Base-by-base conservation (phyloP, 2,888 invertebrate species). In the Torymus tubicola region DNA sequence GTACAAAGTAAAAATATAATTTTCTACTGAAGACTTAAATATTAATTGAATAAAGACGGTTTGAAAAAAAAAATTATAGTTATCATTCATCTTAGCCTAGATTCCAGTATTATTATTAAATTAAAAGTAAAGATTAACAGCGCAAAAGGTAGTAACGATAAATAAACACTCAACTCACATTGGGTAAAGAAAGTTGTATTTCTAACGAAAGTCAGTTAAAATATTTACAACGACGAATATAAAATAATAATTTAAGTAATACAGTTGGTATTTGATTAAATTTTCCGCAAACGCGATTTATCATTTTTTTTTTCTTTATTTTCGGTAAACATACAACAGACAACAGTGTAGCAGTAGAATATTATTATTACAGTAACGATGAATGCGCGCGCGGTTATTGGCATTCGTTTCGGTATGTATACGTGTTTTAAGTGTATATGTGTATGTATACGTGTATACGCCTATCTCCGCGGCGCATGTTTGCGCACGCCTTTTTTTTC, bases 231-330 rank as follows among this genome's bases (percentile, higher is more conserved):
- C 87, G 88, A 86, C 87, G 86, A 86, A 88, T 89, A 89, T 86
- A 88, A 89, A 89, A 89, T 89, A 89, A 89, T 88, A 89, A 89
- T 88, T 89, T 89, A 89, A 88, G 86, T 88, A 88, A 89, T 88
- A 88, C 88, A 89, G 87, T 81, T 78, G 74, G 87, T 87, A 89
- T 89, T 87, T 88, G 86, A 88, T 88, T 88, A 86, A 88, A 87
- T 86, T 86, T 87, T 83, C 84, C 75, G 64, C 77, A 72, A 71
- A 76, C 60, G 78, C 71, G 70, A 63, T 64, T 60, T 71, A 42
- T 63, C 42, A 42, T 67, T 74, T 60, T 70, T 64, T 18, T n/a
- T 64, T 64, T 18, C 8, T 64, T 74, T 69, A 58, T 58, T 84
- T 85, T 85, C 87, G 82, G 84, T 87, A 87, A 88, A 88, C 87